Percentiles rank a stretch among this genome's conserved stretches.
These are phyloP conservation scores for Isurus oxyrinchus DNA, from an alignment of 2,113 vertebrate species.

Conservation along the genomic window DNA sequence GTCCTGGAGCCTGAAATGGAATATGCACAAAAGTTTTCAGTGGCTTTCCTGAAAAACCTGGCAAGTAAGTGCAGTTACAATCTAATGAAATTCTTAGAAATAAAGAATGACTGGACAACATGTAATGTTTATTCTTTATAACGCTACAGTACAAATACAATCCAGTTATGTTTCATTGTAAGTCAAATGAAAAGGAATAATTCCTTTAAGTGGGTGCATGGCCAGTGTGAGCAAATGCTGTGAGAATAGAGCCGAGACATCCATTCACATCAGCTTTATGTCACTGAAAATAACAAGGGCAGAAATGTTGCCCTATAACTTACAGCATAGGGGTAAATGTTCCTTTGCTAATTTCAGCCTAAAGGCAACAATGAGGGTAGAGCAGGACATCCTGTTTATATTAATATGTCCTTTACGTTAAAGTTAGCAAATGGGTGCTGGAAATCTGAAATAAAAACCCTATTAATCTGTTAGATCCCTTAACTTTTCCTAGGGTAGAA, in stretches of 20 bases:
- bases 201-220: background rate
- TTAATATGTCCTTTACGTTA: background rate
- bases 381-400: background rate
- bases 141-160: background rate
- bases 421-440: too few relatives aligned
- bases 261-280: background rate
- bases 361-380: background rate
- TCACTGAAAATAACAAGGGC: background rate
- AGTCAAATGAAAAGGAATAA: background rate
- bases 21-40: constrained; percentile 51
- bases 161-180: background rate
- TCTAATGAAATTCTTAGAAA: background rate
- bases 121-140: background rate
- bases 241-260: background rate
- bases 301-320: background rate
- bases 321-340: background rate
- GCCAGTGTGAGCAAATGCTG: background rate
- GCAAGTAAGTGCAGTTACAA: constrained; percentile 51
- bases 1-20: constrained; percentile 50
- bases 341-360: background rate
- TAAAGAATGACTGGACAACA: background rate
- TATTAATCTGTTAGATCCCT: too few relatives aligned
- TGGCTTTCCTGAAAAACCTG: constrained; percentile 51
- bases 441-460: too few relatives aligned
- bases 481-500: too few relatives aligned